Conservation (phyloP, 2,888 invertebrate genomes). For the Acheta domesticus region DNA sequence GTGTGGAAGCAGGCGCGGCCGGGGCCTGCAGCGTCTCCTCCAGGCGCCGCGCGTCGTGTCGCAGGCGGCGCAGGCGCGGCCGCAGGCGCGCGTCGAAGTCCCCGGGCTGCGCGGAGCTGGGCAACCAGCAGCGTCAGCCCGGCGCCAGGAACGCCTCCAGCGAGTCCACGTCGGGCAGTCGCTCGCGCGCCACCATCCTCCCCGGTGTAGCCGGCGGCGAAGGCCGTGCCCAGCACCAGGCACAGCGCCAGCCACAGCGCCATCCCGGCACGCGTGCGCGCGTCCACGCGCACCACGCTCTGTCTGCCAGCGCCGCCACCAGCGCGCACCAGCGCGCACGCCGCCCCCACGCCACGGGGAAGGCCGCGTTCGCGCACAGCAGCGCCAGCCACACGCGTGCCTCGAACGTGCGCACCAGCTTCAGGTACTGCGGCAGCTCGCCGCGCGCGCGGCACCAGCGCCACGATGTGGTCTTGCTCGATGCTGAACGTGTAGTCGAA, state of each 20-base stretch:
- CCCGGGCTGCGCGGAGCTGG: background rate
- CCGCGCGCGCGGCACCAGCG: background rate
- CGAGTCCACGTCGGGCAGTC: background rate
- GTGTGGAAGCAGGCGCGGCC: background rate
- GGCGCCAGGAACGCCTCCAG: background rate
- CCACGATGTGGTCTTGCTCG: background rate
- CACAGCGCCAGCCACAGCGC: background rate
- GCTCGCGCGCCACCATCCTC: background rate
- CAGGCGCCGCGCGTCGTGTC: background rate
- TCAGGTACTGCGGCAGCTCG: background rate
- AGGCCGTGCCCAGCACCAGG: background rate
- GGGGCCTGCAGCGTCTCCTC: background rate
- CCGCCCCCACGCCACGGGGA: background rate
- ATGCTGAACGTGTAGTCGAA: background rate
- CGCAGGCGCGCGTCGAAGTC: background rate
- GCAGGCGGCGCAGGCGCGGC: background rate
- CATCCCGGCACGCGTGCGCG: background rate
- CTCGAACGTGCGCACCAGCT: background rate
- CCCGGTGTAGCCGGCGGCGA: background rate
- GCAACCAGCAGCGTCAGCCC: background rate
- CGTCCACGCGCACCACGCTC: too few relatives aligned
- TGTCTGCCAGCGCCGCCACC: background rate
- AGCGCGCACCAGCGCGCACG: too few relatives aligned
- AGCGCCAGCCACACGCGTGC: background rate
- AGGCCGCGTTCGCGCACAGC: background rate